Base-by-base conservation (phyloP, 2,888 invertebrate species). In the Rotaria sp. region DNA sequence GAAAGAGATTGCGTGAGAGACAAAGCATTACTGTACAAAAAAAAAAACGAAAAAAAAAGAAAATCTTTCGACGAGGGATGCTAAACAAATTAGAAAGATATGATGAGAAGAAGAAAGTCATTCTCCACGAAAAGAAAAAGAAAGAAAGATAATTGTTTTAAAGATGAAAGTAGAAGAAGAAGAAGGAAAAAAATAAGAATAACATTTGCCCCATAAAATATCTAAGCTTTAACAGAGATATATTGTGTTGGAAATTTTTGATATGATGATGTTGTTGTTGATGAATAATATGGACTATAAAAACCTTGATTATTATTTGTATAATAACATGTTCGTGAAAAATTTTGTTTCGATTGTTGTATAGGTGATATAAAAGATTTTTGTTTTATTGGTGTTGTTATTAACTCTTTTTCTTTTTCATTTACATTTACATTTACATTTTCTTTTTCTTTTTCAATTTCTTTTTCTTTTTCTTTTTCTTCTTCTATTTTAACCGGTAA, bases 161-260 rank as follows among this genome's bases (percentile, higher is more conserved):
- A 30, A 67, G 75, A 45, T 21, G 45, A 80, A 38, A n/a, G n/a
- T n/a, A n/a, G 41, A 80, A 45, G 8, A 80, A 80, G 11, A 21
- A n/a, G 5, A 38, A 74, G 11, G 18, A 59, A 30, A n/a, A 80
- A 35, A 80, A 80, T 45, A 80, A 80, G 26, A 67, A 45, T 45
- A 45, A 80, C 45, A 45, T 24, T 80, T 80, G 80, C 45, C 45
- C 41, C 80, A 21, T 67, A 67, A 45, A 45, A 45, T 26, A 80
- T 80, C 45, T 80, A 80, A 80, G 45, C 80, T 80, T 80, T 80
- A 80, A 80, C 80, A 80, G 80, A 24, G 24, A 80, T 45, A 80
- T 45, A 80, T 67, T 80, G 45, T 41, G 80, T 45, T 80, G 80
- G 41, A 45, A 45, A 80, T 80, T 45, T 41, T 80, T 45, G n/a